phyloP scores from a whole-genome alignment of 2,113 vertebrate species.

The Cichladusa arquata region DNA sequence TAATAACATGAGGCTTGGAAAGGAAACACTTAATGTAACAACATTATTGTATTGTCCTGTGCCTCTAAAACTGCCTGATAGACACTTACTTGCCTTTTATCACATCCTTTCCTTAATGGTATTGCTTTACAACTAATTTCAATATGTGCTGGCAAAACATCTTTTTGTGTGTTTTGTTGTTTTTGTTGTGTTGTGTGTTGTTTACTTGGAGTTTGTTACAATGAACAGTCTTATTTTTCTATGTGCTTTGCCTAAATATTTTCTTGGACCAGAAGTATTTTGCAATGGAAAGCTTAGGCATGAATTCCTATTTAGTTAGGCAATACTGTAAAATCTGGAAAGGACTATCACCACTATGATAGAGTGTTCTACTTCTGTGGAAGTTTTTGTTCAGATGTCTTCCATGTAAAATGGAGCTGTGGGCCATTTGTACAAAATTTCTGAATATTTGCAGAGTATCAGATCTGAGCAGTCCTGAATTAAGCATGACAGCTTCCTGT shows the following conservation, averaged over 20 bases:
- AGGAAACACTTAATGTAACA: neutral
- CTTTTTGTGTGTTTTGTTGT: neutral
- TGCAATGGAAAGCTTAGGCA: neutral
- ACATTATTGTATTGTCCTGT: neutral
- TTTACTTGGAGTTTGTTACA: neutral
- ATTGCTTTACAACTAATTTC: neutral
- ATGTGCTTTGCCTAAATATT: neutral
- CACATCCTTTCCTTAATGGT: neutral
- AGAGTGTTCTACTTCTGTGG: neutral
- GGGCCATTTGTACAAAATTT: neutral
- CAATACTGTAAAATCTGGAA: neutral
- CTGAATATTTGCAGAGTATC: neutral
- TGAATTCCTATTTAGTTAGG: neutral
- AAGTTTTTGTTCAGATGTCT: neutral
- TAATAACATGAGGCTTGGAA: neutral
- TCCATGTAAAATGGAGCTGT: neutral
- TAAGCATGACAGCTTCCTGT: neutral
- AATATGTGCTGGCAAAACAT: neutral
- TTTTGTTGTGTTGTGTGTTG: no score
- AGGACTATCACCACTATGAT: neutral
- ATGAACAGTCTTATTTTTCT: neutral
- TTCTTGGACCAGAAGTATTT: neutral
- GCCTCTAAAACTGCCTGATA: neutral
- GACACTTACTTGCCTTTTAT: neutral
- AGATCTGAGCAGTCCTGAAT: neutral